Conservation (phyloP, 1,140 invertebrate genomes). For the Hylyphantes graminicola region DNA sequence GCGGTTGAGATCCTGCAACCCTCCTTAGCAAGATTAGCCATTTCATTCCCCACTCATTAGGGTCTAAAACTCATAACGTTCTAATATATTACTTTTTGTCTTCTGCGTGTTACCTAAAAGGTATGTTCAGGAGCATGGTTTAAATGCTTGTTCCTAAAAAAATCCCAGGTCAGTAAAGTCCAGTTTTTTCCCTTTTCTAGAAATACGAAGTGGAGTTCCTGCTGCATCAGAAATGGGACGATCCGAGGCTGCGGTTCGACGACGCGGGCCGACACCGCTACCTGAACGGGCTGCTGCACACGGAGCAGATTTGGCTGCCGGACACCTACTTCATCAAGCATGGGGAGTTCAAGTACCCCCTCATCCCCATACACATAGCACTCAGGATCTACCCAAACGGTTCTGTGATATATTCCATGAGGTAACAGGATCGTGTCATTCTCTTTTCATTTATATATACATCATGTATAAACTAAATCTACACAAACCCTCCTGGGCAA, state of each 20-base stretch:
- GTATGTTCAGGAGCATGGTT: too few species aligned
- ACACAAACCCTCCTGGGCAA: too few species aligned
- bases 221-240: constrained; percentile 90
- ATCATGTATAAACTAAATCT: too few species aligned
- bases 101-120: too few species aligned
- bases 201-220: constrained; percentile 96
- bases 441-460: too few species aligned
- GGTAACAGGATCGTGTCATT: constrained; percentile 69
- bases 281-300: constrained; percentile 89
- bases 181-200: constrained; percentile 70
- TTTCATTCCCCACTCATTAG: too few species aligned
- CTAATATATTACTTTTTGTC: too few species aligned
- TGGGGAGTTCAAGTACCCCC: constrained; percentile 91
- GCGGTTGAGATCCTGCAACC: too few species aligned
- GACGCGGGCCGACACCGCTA: constrained; percentile 87
- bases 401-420: constrained; percentile 91
- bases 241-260: constrained; percentile 86
- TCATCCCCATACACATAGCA: constrained; percentile 90
- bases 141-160: too few species aligned
- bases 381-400: constrained; percentile 89
- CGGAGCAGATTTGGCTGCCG: constrained; percentile 89
- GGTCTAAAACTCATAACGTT: too few species aligned
- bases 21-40: too few species aligned
- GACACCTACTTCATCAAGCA: constrained; percentile 96
- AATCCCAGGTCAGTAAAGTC: too few species aligned